Conservation (phyloP, 2,113 vertebrate genomes). For the Zingel zingel region DNA sequence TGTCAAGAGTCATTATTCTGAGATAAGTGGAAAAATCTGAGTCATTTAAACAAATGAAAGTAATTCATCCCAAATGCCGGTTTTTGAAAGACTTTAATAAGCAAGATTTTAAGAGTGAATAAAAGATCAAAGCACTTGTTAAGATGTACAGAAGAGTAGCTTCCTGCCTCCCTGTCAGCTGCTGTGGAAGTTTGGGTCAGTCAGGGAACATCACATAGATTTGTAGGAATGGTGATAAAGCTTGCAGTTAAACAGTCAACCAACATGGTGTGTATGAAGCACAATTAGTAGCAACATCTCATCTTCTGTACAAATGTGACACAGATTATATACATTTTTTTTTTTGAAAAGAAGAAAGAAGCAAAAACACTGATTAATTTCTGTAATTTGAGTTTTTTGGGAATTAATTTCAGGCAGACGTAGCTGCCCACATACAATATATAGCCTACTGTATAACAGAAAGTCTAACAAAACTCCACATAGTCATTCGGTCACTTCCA, state of each 20-base stretch:
- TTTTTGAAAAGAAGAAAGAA: too few species aligned
- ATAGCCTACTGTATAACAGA: neutral
- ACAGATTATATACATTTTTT: neutral
- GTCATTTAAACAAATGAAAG: slow-evolving; percentile 40
- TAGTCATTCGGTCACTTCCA: neutral
- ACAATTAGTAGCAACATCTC: neutral
- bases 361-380: too few species aligned
- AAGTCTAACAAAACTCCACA: neutral
- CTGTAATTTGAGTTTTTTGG: too few species aligned
- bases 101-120: slow-evolving; percentile 52
- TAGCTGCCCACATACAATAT: neutral
- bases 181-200: neutral
- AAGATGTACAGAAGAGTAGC: slow-evolving; percentile 36
- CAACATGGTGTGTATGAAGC: neutral
- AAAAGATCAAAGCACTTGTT: slow-evolving; percentile 61
- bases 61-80: slow-evolving; percentile 43
- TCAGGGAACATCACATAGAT: slow-evolving; percentile 7
- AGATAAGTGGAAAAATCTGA: slow-evolving; percentile 39
- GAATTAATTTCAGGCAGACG: neutral
- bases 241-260: slow-evolving; percentile 17
- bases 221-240: neutral
- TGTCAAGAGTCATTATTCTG: slow-evolving; percentile 22
- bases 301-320: neutral
- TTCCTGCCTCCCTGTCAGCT: neutral
- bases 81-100: slow-evolving; percentile 22